A percentile compares a stretch with the other conserved stretches of the same genome.
phyloP scores from a whole-genome alignment of 2,797 vertebrate species.

The Cottoperca gobio region DNA sequence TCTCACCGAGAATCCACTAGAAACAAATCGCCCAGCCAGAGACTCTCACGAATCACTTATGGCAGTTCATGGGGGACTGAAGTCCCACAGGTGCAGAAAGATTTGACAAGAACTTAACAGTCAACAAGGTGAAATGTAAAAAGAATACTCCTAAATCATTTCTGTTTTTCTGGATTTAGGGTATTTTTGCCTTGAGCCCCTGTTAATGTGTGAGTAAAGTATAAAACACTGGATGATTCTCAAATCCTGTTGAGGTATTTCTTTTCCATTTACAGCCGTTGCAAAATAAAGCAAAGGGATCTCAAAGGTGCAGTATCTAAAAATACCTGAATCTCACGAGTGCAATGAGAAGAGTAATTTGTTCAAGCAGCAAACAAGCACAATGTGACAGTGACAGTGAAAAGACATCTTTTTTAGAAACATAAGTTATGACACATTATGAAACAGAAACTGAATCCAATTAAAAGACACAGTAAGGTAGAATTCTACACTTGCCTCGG shows the following conservation, averaged over 20 bases:
- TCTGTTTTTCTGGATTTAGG: background rate
- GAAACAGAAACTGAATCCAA: constrained; percentile 19
- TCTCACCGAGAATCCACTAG: constrained; percentile 44
- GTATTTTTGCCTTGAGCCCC: background rate
- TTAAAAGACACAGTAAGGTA: background rate
- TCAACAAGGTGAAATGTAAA: constrained; percentile 17
- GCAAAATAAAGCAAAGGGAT: constrained; percentile 6
- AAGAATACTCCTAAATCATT: constrained; percentile 9
- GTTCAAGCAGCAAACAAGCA: background rate
- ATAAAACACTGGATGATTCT: background rate
- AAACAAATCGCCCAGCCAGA: constrained; percentile 48
- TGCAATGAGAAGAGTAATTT: constrained; percentile 10
- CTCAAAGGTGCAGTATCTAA: background rate
- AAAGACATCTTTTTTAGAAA: constrained; percentile 5
- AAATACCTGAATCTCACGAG: constrained; percentile 18
- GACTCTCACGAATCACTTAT: constrained; percentile 38
- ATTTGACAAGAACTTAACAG: constrained; percentile 31
- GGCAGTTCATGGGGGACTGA: constrained; percentile 30
- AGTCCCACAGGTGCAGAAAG: constrained; percentile 14
- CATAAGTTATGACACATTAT: background rate
- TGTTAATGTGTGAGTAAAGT: constrained; percentile 22
- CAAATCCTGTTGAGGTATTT: constrained; percentile 4
- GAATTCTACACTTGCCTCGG: background rate
- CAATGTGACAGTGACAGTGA: background rate
- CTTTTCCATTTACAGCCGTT: constrained; percentile 12